Evolutionary conservation across 2,888 invertebrate species (phyloP).

Genomic region (Endomychus coccineus): DNA sequence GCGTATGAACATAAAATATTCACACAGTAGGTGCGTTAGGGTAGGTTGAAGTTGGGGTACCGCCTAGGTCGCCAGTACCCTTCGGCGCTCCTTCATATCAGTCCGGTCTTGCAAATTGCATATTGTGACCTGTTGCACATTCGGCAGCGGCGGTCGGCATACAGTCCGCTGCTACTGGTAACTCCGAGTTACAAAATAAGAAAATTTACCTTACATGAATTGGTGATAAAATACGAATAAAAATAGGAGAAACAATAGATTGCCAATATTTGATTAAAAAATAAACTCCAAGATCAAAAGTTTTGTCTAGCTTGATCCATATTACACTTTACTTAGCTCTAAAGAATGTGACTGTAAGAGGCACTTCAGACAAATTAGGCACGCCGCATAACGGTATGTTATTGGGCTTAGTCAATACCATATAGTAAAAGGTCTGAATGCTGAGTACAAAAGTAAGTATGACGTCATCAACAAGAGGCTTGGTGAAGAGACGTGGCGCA

Average conservation of each 20-base stretch:
- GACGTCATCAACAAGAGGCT: too few relatives aligned
- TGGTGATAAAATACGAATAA: slow-evolving; percentile 15
- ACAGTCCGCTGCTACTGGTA: too few relatives aligned
- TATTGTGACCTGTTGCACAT: too few relatives aligned
- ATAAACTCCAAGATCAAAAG: slow-evolving; percentile 28
- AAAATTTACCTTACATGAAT: slow-evolving; percentile 7
- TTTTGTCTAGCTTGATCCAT: slow-evolving; percentile 29
- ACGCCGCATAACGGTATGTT: slow-evolving; percentile 33
- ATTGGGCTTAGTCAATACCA: slow-evolving; percentile 29
- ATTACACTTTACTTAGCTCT: slow-evolving; percentile 29
- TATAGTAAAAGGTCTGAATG: too few relatives aligned
- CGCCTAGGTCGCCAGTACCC: neutral
- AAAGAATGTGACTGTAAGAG: slow-evolving; percentile 31
- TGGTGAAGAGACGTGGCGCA: too few relatives aligned
- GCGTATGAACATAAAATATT: too few relatives aligned
- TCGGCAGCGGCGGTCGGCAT: too few relatives aligned
- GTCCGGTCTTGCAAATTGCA: too few relatives aligned
- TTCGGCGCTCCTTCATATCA: neutral
- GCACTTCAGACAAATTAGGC: slow-evolving; percentile 29
- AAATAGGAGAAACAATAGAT: slow-evolving; percentile 26
- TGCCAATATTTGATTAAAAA: slow-evolving; percentile 26
- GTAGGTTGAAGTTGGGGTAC: slow-evolving; percentile 1
- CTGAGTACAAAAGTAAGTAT: too few relatives aligned
- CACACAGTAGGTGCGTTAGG: slow-evolving; percentile 2
- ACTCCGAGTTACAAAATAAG: too few relatives aligned